Conservation (phyloP, 2,113 vertebrate species). For the Dipodomys stephensi region DNA sequence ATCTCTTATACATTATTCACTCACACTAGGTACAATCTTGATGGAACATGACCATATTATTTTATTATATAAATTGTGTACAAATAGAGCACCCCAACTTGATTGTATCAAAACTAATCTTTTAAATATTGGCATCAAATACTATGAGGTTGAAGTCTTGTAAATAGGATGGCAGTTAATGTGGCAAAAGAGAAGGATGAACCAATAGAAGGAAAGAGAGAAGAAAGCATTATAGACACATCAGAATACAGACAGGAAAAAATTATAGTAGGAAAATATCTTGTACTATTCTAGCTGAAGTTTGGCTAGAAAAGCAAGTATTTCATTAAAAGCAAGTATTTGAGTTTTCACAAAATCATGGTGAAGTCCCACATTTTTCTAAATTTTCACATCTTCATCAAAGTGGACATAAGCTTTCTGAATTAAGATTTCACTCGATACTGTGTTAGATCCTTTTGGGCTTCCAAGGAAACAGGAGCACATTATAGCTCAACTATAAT, state of each 20-base stretch:
- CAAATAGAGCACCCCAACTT: not conserved
- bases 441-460: not conserved
- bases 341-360: not conserved
- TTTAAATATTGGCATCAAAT: not conserved
- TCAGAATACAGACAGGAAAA: not conserved
- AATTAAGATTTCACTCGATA: not conserved
- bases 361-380: conserved; percentile 34
- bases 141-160: not conserved
- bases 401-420: conserved; percentile 29
- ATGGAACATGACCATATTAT: not conserved
- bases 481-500: not conserved
- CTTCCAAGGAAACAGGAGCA: not conserved
- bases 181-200: not conserved
- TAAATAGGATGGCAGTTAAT: not conserved
- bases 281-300: not conserved
- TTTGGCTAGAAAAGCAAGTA: not conserved
- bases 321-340: not conserved
- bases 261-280: not conserved
- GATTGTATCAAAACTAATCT: not conserved
- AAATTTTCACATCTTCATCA: not conserved
- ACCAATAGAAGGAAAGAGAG: not conserved
- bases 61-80: conserved; percentile 2
- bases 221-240: not conserved
- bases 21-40: not conserved
- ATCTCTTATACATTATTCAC: not conserved